phyloP scores from a whole-genome alignment of 2,888 invertebrate genomes.

The Conistra vaccinii region DNA sequence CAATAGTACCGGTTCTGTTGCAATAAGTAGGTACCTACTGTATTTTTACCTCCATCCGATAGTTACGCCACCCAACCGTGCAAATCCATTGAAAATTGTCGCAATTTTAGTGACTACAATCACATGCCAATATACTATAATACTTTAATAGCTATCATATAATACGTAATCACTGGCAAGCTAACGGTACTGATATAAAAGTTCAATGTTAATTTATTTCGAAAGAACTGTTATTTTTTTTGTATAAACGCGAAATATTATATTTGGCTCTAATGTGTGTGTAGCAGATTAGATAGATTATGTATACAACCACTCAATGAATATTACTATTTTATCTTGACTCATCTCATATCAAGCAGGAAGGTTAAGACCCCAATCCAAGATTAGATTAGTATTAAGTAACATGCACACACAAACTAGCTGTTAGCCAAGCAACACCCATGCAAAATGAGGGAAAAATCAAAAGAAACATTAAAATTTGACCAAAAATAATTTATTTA shows the following conservation, averaged over 20 bases:
- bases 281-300: constrained; percentile 30
- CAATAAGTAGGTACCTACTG: constrained; percentile 15
- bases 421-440: constrained; percentile 70
- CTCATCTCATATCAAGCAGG: constrained; percentile 18
- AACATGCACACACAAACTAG: constrained; percentile 66
- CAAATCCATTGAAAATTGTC: constrained; percentile 40
- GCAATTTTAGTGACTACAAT: constrained; percentile 33
- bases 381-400: constrained; percentile 36
- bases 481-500: constrained; percentile 76
- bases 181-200: constrained; percentile 24
- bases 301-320: constrained; percentile 25
- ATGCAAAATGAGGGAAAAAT: constrained; percentile 71
- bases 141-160: constrained; percentile 15
- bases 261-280: constrained; percentile 5
- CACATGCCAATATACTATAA: constrained; percentile 38
- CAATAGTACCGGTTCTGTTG: constrained; percentile 54
- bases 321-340: constrained; percentile 22
- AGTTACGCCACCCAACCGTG: constrained; percentile 43
- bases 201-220: constrained; percentile 35
- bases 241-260: constrained; percentile 10
- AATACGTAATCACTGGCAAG: not conserved
- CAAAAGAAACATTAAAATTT: constrained; percentile 71
- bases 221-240: constrained; percentile 14
- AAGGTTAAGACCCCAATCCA: constrained; percentile 21
- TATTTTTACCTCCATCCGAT: constrained; percentile 45